Conservation (phyloP, 2,797 vertebrate genomes). For the Coilia nasus region DNA sequence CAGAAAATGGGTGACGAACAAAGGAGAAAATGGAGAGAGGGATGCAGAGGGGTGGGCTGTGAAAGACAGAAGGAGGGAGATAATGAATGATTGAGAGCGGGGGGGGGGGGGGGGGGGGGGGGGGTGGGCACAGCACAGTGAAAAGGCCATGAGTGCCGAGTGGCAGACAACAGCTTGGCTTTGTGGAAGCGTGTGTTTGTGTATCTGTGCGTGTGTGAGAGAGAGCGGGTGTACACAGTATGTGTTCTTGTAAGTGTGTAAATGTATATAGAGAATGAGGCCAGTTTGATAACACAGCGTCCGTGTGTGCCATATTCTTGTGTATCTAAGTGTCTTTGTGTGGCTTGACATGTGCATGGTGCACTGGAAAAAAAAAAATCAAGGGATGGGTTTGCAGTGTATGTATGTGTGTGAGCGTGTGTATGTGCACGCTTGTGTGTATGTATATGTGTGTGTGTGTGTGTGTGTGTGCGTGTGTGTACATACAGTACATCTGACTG, state of each 20-base stretch:
- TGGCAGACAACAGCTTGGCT: slow-evolving; percentile 9
- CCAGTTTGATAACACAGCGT: not conserved
- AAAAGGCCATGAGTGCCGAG: slow-evolving; percentile 18
- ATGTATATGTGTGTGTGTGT: not conserved
- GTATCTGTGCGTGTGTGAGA: not conserved
- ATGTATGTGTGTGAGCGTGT: not conserved
- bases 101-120: not conserved
- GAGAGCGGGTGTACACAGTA: not conserved
- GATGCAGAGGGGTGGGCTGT: slow-evolving; percentile 12
- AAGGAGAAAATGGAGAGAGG: not conserved
- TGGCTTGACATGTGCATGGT: not conserved
- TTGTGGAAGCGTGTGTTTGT: not conserved
- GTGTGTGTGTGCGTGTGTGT: not conserved
- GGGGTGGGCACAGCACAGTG: not conserved
- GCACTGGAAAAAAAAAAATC: not conserved
- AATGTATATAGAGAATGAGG: not conserved
- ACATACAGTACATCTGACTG: slow-evolving; percentile 36
- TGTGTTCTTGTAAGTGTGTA: not conserved
- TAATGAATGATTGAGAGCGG: slow-evolving; percentile 11
- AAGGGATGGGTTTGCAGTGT: not conserved
- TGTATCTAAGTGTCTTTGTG: not conserved
- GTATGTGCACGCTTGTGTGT: not conserved
- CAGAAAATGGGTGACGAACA: slow-evolving; percentile 15
- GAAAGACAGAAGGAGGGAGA: slow-evolving; percentile 13
- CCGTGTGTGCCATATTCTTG: not conserved